Evolutionary conservation across 2,797 vertebrate species (phyloP), one percentile per base, ranked within the genome.

Genomic region (Rhynchotus rufescens): DNA sequence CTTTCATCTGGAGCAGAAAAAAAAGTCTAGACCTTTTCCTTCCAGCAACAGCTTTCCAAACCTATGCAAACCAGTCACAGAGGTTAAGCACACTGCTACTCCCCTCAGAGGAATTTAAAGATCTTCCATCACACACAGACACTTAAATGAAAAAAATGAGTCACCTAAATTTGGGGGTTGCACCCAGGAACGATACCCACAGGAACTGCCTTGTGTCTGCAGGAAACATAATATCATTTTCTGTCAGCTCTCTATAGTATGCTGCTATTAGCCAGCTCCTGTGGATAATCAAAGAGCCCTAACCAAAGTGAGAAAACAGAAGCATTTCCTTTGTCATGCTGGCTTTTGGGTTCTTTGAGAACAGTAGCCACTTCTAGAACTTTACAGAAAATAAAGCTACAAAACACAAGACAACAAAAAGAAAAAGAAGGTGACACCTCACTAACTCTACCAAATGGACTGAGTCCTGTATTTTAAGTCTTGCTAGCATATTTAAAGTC

Each of bases 401-500:
- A 77, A 22, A 76, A 42, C 17, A 90, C 68, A 4, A 28, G 13
- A 64, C 26, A 68, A 9, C 19, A n/a, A 91, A 88, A 91, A 44
- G 2, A 26, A 40, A 77, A 67, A 80, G 4, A 61, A 56, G 76
- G 14, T 17, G 38, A 40, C 4, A 44, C 7, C 2, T 0, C 2
- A 1, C 26, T 23, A 57, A 65, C 23, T 57, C 83, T 10, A 61
- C 59, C 9, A 62, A 66, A 65, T 30, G 9, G 44, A 57, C 8
- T 26, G 30, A 79, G 11, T 54, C n/a, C 28, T 74, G 20, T 47
- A 19, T 67, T 82, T 75, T 75, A 82, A 80, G 36, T 19, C 20
- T 28, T 86, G 40, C 86, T 72, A 11, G 86, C 86, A 90, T 82
- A 88, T 82, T 92, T 77, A 88, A 82, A 9, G 2, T 74, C 17